Conservation (phyloP, 1,140 invertebrate species). For the Drosophila mauritiana region DNA sequence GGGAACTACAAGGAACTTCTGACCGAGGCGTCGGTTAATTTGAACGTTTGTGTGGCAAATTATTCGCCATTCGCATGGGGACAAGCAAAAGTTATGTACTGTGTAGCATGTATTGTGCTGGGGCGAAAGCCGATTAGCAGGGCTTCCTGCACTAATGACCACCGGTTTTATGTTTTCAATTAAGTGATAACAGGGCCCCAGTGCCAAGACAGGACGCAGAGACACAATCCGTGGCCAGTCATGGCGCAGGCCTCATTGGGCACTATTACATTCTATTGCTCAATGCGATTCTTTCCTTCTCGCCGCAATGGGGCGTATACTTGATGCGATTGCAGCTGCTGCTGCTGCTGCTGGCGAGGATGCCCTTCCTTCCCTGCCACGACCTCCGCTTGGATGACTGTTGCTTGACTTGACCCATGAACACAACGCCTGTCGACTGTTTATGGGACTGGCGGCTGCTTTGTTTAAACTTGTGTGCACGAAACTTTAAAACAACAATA, state of each 20-base stretch:
- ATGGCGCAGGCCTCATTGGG: slow-evolving; percentile 1
- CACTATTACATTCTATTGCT: not conserved
- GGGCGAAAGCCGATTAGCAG: slow-evolving; percentile 68
- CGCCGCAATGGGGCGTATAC: slow-evolving; percentile 15
- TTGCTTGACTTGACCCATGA: slow-evolving; percentile 77
- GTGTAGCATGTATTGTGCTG: not conserved
- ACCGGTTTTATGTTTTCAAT: slow-evolving; percentile 63
- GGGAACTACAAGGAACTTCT: slow-evolving; percentile 16
- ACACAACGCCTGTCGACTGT: slow-evolving; percentile 75
- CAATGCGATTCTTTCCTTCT: not conserved
- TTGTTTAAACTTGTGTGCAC: slow-evolving; percentile 80
- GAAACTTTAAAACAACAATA: slow-evolving; percentile 76
- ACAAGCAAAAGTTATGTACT: slow-evolving; percentile 20
- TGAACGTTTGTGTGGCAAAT: slow-evolving; percentile 47
- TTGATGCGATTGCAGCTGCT: slow-evolving; percentile 46
- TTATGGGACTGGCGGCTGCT: slow-evolving; percentile 82
- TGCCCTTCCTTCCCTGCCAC: not conserved
- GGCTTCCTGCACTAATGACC: slow-evolving; percentile 40
- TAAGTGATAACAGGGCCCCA: slow-evolving; percentile 50
- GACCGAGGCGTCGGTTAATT: slow-evolving; percentile 1
- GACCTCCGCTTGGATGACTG: slow-evolving; percentile 9
- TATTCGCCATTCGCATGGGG: slow-evolving; percentile 31
- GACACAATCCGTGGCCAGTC: slow-evolving; percentile 26
- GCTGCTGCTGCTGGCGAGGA: not conserved
- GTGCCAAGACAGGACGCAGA: not conserved